These are phyloP conservation scores for Apotomis turbidana DNA, from an alignment of 2,888 invertebrate species.

Conservation along the genomic window DNA sequence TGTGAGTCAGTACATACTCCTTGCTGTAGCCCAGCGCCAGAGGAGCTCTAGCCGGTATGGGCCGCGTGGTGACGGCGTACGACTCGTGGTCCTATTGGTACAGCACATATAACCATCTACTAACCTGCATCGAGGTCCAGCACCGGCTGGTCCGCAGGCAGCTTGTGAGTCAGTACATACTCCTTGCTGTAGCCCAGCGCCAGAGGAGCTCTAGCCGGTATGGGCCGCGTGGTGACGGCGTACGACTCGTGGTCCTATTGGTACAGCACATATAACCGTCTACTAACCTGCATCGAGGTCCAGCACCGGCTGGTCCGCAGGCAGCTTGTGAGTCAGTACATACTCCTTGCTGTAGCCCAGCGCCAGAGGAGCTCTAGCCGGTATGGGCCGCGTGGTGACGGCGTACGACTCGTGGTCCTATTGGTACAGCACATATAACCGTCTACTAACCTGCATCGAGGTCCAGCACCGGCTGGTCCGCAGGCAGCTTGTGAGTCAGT, in stretches of 20 bases:
- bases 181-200: slow-evolving; percentile 62
- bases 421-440: too few species aligned
- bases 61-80: too few species aligned
- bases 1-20: too few species aligned
- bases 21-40: too few species aligned
- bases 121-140: slow-evolving; percentile 58
- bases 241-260: slow-evolving; percentile 55
- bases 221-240: slow-evolving; percentile 55
- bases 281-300: slow-evolving; percentile 56
- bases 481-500: too few species aligned
- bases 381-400: slow-evolving; percentile 54
- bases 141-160: slow-evolving; percentile 53
- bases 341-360: slow-evolving; percentile 65
- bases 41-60: too few species aligned
- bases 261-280: slow-evolving; percentile 46
- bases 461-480: too few species aligned
- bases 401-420: slow-evolving; percentile 58
- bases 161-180: slow-evolving; percentile 55
- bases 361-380: slow-evolving; percentile 54
- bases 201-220: slow-evolving; percentile 57
- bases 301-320: slow-evolving; percentile 51
- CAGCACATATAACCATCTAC: slow-evolving; percentile 39
- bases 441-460: too few species aligned
- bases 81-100: slow-evolving; percentile 40
- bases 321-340: slow-evolving; percentile 53